Base-by-base conservation (phyloP, 30 jellyfish, hydroid and myxozoan genomes). In the Aurelia sp. region DNA sequence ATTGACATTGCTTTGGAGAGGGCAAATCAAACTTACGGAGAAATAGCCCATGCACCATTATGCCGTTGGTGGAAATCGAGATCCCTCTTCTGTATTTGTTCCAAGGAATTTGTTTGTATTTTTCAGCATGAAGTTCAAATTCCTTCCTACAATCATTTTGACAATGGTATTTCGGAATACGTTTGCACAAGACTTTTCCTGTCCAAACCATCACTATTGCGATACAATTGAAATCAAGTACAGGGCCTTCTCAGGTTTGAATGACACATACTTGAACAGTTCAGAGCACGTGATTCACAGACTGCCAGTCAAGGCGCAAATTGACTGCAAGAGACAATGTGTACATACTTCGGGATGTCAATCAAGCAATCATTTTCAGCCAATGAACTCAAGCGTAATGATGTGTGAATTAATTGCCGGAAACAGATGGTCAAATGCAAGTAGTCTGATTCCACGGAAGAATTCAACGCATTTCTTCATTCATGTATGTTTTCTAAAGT, bases 351-450 rank as follows among this genome's bases (percentile, higher is more conserved):
- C 55, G 13, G 55, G 55, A 44, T 44, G 55, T 8, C 55, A 44
- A 44, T 44, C 55, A 44, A 44, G 55, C 15, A 44, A 44, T 44
- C 55, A 3, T 44, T 44, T 44, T 44, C 55, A 44, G 15, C 55
- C 55, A 44, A 44, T 6, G 13, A 44, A 44, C 2, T 44, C 89
- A 6, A 66, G 59, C 50, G 80, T 22, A 53, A 47, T 78, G 79
- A 37, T 66, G 19, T 78, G 89, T 78, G 89, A 78, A 15, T 50
- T 78, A 62, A 78, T 78, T 19, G 52, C 66, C 31, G 80, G 80
- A 27, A 78, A 78, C 51, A 78, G 67, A 66, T 78, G 89, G 89
- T 78, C 89, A 63, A 78, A 78, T 63, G 89, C 80, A n/a, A 62
- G 80, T 8, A 21, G 21, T 21, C 78, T 78, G 12, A 33, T 37